phyloP scores from a whole-genome alignment of 2,888 invertebrate species.

The Hirtodrosophila confusa region DNA sequence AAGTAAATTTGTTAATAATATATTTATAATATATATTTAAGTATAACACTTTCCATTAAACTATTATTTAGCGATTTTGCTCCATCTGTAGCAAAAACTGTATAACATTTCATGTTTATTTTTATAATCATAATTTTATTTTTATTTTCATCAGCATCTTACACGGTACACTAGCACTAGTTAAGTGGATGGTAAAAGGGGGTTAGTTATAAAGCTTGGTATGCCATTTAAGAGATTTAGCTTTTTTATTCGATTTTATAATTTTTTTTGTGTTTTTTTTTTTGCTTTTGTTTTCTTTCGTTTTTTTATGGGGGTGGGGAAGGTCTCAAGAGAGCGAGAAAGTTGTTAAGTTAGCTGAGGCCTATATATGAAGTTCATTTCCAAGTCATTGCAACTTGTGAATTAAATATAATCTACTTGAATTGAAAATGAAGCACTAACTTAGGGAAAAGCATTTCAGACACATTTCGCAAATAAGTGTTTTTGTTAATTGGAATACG shows the following conservation, averaged over 20 bases:
- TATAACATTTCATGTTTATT: conserved; percentile 56
- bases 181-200: conserved; percentile 71
- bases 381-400: conserved; percentile 2
- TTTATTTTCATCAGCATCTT: conserved; percentile 36
- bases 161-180: conserved; percentile 56
- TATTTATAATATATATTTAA: conserved; percentile 61
- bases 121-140: conserved; percentile 30
- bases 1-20: conserved; percentile 45
- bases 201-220: conserved; percentile 62
- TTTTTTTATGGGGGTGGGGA: conserved; percentile 26
- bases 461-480: not conserved
- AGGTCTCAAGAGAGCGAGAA: conserved; percentile 52
- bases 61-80: conserved; percentile 69
- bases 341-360: conserved; percentile 49
- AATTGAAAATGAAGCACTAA: conserved; percentile 5
- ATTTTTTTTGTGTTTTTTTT: conserved; percentile 20
- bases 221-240: conserved; percentile 56
- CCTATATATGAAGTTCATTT: conserved; percentile 31
- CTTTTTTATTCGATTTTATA: conserved; percentile 39
- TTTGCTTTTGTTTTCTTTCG: conserved; percentile 7
- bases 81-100: conserved; percentile 60
- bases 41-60: conserved; percentile 72
- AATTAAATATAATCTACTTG: not conserved
- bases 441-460: not conserved
- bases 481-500: not conserved